Conservation (phyloP, 1,140 invertebrate species). For the Argopecten irradians region DNA sequence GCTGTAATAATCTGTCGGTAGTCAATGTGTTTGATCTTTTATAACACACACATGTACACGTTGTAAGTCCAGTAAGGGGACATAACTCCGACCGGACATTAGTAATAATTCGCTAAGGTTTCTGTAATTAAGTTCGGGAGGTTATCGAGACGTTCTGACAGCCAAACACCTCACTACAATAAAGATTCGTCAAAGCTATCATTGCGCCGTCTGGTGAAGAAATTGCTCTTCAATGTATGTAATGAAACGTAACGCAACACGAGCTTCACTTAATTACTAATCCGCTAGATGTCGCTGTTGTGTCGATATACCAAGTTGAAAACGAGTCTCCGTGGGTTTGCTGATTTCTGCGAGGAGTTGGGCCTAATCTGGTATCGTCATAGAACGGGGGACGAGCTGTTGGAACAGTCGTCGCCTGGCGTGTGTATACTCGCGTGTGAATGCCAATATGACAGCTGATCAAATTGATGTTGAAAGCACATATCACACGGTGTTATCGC, state of each 20-base stretch:
- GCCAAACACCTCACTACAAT: background rate
- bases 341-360: background rate
- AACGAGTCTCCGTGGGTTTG: background rate
- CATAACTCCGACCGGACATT: background rate
- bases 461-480: too few species aligned
- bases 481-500: too few species aligned
- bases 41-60: too few species aligned
- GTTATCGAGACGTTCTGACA: background rate
- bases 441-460: too few species aligned
- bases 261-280: background rate
- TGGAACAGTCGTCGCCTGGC: too few species aligned
- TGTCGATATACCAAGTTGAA: background rate
- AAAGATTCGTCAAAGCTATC: background rate
- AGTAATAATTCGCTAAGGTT: background rate
- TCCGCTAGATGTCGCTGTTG: constrained; percentile 14
- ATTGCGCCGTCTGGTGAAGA: background rate
- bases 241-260: constrained; percentile 8
- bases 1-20: too few species aligned
- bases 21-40: too few species aligned
- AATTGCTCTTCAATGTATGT: constrained; percentile 5
- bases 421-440: too few species aligned
- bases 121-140: constrained; percentile 6
- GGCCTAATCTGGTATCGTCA: background rate
- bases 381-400: background rate
- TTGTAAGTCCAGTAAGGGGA: too few species aligned